Conservation (phyloP, 2,888 invertebrate species). For the Prostheceraeus crozeri region DNA sequence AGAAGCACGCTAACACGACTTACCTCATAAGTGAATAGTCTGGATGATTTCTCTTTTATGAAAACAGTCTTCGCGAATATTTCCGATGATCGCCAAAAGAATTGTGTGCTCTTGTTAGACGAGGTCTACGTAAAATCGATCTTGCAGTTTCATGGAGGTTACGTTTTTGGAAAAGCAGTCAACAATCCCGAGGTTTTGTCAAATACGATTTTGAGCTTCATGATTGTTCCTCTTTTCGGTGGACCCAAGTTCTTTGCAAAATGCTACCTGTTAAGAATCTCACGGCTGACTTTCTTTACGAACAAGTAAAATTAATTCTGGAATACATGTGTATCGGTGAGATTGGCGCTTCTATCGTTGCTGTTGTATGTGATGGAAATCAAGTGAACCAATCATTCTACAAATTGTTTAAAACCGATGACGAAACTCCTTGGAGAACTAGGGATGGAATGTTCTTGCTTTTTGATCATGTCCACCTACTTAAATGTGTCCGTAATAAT, state of each 20-base stretch:
- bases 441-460: conserved; percentile 15
- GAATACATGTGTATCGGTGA: conserved; percentile 16
- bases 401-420: conserved; percentile 20
- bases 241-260: conserved; percentile 25
- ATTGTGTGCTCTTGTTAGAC: conserved; percentile 7
- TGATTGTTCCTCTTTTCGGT: conserved; percentile 21
- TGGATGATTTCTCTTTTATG: too few species aligned
- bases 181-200: conserved; percentile 21
- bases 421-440: conserved; percentile 17
- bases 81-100: conserved; percentile 14
- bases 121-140: conserved; percentile 23
- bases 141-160: conserved; percentile 11
- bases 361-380: conserved; percentile 20
- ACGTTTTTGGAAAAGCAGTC: conserved; percentile 27
- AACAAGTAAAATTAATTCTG: too few species aligned
- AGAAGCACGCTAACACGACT: too few species aligned
- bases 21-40: too few species aligned
- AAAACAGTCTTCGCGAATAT: too few species aligned
- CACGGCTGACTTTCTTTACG: conserved; percentile 23
- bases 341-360: background rate
- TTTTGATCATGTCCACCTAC: conserved; percentile 21
- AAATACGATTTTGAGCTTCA: conserved; percentile 17
- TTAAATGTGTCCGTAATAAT: conserved; percentile 23
- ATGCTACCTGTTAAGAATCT: conserved; percentile 18
- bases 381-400: conserved; percentile 21